phyloP scores from a whole-genome alignment of 2,113 vertebrate genomes.

The Podocnemis expansa region DNA sequence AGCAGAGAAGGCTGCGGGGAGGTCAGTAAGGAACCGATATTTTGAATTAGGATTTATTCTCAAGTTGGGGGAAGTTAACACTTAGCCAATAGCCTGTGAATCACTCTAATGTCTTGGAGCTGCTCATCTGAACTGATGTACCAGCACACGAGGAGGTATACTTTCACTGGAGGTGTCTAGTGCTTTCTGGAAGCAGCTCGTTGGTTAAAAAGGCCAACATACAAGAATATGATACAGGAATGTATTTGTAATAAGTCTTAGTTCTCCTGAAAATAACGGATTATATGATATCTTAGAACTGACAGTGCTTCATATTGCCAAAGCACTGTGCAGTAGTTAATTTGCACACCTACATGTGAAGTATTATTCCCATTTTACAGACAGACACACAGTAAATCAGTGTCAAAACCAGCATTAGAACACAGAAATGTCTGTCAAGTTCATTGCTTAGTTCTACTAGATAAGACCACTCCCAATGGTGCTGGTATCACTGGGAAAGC shows the following conservation, averaged over 20 bases:
- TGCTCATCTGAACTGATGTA: neutral
- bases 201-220: neutral
- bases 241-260: neutral
- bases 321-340: neutral
- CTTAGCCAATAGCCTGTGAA: neutral
- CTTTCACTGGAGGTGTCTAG: neutral
- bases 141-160: neutral
- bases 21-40: neutral
- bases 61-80: neutral
- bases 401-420: neutral
- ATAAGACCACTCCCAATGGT: neutral
- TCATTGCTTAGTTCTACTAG: neutral
- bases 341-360: neutral
- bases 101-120: neutral
- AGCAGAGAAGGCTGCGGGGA: neutral
- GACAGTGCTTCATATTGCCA: neutral
- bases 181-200: neutral
- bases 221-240: neutral
- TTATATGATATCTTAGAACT: neutral
- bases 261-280: neutral
- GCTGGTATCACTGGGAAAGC: rapidly evolving
- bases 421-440: neutral
- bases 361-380: neutral
- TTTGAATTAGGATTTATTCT: neutral
- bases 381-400: rapidly evolving